Conservation (phyloP, 2,113 vertebrate genomes). For the Jacana jacana region DNA sequence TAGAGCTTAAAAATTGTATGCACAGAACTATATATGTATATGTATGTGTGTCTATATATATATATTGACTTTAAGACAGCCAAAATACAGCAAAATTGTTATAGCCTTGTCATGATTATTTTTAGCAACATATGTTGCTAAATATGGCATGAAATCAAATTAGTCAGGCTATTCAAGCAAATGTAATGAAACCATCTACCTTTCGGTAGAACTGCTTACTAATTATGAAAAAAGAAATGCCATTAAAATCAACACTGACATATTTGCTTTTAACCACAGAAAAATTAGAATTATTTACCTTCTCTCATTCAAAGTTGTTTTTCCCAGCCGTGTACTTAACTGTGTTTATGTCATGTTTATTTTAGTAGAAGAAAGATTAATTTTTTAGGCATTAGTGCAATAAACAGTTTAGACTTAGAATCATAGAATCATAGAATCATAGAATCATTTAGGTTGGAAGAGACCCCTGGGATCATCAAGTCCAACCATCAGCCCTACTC, state of each 20-base stretch:
- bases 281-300: not conserved
- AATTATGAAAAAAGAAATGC: not conserved
- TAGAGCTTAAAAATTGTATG: not conserved
- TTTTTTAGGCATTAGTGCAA: not conserved
- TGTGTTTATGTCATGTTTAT: not conserved
- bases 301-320: not conserved
- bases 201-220: not conserved
- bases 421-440: no score
- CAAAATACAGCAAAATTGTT: not conserved
- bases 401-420: not conserved
- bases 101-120: not conserved
- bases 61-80: not conserved
- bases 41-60: not conserved
- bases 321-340: not conserved
- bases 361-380: not conserved
- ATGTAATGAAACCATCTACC: not conserved
- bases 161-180: conserved; percentile 7
- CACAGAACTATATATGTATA: not conserved
- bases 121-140: conserved; percentile 25
- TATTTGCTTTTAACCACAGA: not conserved
- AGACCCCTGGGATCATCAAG: no score
- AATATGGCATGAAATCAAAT: conserved; percentile 40
- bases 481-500: no score
- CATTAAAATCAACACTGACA: not conserved
- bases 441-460: no score